Conservation (phyloP, 2,113 vertebrate genomes). For the Clarias gariepinus region DNA sequence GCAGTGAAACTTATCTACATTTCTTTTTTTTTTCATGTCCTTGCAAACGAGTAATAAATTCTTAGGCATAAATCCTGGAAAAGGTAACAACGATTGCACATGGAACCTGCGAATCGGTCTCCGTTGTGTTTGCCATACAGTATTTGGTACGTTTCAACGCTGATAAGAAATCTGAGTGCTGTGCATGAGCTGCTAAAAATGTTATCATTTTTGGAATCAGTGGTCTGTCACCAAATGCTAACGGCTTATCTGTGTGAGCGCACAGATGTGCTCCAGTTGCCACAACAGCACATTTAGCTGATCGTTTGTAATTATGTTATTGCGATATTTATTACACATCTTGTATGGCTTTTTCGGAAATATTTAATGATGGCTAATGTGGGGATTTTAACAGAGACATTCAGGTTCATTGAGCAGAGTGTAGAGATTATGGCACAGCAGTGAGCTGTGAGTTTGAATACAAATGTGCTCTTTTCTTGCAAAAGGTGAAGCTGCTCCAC, state of each 20-base stretch:
- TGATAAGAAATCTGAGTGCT: constrained; percentile 17
- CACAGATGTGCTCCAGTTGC: constrained; percentile 28
- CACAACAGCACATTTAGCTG: constrained; percentile 22
- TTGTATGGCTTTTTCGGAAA: constrained; percentile 5
- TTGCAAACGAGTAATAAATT: background rate
- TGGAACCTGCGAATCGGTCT: background rate
- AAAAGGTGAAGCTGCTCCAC: constrained; percentile 17
- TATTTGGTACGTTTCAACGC: background rate
- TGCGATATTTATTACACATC: constrained; percentile 11
- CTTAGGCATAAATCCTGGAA: background rate
- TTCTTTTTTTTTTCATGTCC: too few species aligned
- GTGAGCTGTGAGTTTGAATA: constrained; percentile 20
- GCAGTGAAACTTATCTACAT: too few species aligned
- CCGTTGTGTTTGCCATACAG: background rate
- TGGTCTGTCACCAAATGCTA: constrained; percentile 13
- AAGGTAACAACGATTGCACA: background rate
- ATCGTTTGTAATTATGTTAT: constrained; percentile 34
- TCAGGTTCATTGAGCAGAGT: constrained; percentile 12
- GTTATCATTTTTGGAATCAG: constrained; percentile 25
- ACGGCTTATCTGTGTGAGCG: constrained; percentile 11
- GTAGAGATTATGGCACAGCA: constrained; percentile 25
- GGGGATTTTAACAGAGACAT: constrained; percentile 34
- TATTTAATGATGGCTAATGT: constrained; percentile 16
- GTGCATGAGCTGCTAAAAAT: constrained; percentile 20
- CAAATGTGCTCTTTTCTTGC: constrained; percentile 5